Evolutionary conservation across 2,888 invertebrate genomes (phyloP).

Genomic region (Drosophila meridionalis): DNA sequence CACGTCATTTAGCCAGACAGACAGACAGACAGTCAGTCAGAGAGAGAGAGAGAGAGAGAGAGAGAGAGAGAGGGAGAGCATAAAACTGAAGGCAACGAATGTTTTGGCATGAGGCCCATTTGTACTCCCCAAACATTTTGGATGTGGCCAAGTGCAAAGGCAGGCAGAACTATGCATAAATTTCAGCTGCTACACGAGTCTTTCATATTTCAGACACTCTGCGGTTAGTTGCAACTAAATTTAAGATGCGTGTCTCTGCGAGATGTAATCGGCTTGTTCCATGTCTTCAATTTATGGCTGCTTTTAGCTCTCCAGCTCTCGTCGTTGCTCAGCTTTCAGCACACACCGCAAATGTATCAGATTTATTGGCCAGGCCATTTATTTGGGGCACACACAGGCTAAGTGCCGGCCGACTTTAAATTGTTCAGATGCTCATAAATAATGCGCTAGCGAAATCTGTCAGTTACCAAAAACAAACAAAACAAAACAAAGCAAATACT

Average conservation of each 20-base stretch:
- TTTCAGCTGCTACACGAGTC: constrained; percentile 43
- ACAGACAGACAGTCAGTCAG: constrained; percentile 39
- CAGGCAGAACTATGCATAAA: constrained; percentile 58
- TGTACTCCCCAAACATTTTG: constrained; percentile 31
- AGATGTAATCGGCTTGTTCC: constrained; percentile 47
- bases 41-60: neutral
- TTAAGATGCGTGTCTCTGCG: constrained; percentile 27
- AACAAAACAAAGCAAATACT: constrained; percentile 12
- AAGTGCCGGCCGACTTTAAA: constrained; percentile 50
- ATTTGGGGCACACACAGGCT: constrained; percentile 11
- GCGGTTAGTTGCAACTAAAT: constrained; percentile 50
- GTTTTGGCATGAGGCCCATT: constrained; percentile 69
- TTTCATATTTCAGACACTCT: constrained; percentile 56
- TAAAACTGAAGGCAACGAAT: constrained; percentile 21
- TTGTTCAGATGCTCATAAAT: constrained; percentile 52
- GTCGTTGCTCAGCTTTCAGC: constrained; percentile 34
- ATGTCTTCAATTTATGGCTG: constrained; percentile 59
- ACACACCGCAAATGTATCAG: constrained; percentile 46
- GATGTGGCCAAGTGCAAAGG: constrained; percentile 38
- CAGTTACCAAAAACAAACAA: constrained; percentile 31
- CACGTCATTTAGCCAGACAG: constrained; percentile 55
- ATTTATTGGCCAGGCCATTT: constrained; percentile 53
- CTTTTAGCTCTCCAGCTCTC: constrained; percentile 55
- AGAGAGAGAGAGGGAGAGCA: neutral
- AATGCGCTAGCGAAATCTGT: constrained; percentile 41